Evolutionary conservation across 1,140 invertebrate genomes (phyloP), one percentile per base, ranked within the genome.

Genomic region (Drosophila erecta): DNA sequence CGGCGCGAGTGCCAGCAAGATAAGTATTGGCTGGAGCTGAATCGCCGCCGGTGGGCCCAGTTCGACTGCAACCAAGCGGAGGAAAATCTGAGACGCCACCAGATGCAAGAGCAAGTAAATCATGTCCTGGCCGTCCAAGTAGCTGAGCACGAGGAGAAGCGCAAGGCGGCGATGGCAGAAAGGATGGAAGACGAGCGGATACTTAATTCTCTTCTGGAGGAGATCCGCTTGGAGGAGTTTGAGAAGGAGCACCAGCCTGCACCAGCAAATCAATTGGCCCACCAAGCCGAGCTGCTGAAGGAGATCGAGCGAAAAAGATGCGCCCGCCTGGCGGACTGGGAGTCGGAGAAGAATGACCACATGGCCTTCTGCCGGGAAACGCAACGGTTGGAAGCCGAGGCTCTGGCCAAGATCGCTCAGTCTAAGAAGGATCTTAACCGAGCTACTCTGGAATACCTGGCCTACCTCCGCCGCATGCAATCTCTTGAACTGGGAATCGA

Each of bases 141-240:
- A 22, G 47, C 27, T 0, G 86, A 90, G 35, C 53, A 60, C 8
- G 75, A 90, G 11, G 76, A 71, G 41, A 75, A 75, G 8, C 65
- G 72, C 0, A 71, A 70, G 7, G 14, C 41, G 27, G 57, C 60
- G 27, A 51, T 56, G 2, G 69, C 65, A 1, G 76, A 77, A 50
- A 84, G 79, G 12, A 46, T 51, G 2, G 40, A 58, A 10, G 90
- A 91, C 12, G 65, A 64, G 1, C 53, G 73, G 2, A 50, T 75
- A 6, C 22, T 84, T 7, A 58, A 74, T 24, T 54, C 64, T 3
- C 15, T 85, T 1, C 22, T 91, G 8, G 90, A 91, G 38, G 81
- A 91, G 40, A 66, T 91, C 22, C 90, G 90, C 4, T 64, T 90
- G 1, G 86, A 91, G 62, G 61, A 90, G 12, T 89, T 91, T 35